Conservation (phyloP, 2,888 invertebrate species). For the Chouioia cunea region DNA sequence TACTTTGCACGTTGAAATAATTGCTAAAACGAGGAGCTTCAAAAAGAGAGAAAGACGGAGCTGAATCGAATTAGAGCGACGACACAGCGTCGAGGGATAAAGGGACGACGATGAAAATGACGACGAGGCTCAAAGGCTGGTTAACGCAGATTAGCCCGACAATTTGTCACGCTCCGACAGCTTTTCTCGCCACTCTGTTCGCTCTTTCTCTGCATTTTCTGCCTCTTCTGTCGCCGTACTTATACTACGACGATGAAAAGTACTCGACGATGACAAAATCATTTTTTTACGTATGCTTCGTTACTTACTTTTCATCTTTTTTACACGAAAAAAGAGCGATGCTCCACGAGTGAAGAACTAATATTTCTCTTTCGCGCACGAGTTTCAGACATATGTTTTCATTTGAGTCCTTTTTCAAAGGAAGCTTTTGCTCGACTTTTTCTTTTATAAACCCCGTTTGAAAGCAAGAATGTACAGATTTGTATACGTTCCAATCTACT, state of each 20-base stretch:
- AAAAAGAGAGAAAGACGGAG: not conserved
- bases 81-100: conserved; percentile 56
- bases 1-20: conserved; percentile 18
- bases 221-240: not conserved
- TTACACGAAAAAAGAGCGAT: too few relatives aligned
- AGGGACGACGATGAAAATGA: conserved; percentile 52
- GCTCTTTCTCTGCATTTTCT: conserved; percentile 8
- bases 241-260: conserved; percentile 4
- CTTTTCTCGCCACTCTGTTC: conserved; percentile 39
- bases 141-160: conserved; percentile 67
- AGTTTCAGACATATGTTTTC: too few relatives aligned
- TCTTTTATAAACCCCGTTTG: too few relatives aligned
- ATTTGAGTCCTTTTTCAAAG: too few relatives aligned
- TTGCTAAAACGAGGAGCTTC: conserved; percentile 8
- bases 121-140: conserved; percentile 64
- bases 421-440: too few relatives aligned
- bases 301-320: too few relatives aligned
- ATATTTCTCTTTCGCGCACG: too few relatives aligned
- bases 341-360: too few relatives aligned
- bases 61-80: conserved; percentile 35
- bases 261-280: not conserved
- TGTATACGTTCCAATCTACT: too few relatives aligned
- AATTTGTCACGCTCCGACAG: conserved; percentile 67
- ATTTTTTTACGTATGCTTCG: too few relatives aligned
- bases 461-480: too few relatives aligned